A percentile compares a stretch with the other conserved stretches of the same genome.
These are phyloP conservation scores for Syrmaticus mikado DNA, from an alignment of 2,113 vertebrate species.

Conservation along the genomic window DNA sequence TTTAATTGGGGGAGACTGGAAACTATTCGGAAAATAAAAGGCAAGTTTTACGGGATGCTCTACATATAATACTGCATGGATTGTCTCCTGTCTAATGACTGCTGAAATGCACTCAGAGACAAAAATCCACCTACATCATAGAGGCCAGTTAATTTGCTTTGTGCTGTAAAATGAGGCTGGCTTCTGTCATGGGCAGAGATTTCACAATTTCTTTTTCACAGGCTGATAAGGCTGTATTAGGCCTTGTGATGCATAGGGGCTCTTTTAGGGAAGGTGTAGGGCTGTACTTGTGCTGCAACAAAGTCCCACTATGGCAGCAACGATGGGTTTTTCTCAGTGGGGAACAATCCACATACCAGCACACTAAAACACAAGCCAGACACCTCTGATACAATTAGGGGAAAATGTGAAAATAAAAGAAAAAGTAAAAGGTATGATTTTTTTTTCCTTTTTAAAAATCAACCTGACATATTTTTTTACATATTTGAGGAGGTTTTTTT, in stretches of 20 bases:
- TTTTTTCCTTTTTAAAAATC: background rate
- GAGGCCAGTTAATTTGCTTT: background rate
- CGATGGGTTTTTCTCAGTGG: background rate
- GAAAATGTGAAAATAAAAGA: background rate
- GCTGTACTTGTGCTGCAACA: background rate
- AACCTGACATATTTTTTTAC: background rate
- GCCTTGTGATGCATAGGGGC: background rate
- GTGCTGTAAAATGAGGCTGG: background rate
- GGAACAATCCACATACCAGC: background rate
- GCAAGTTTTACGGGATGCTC: background rate
- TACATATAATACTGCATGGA: background rate
- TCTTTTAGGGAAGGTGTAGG: background rate
- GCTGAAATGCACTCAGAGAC: background rate
- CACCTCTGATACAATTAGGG: background rate
- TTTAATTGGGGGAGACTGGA: background rate
- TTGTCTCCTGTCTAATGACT: background rate
- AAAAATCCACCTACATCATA: background rate
- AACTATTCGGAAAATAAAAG: conserved; percentile 11
- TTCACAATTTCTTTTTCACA: background rate
- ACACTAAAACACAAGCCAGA: background rate
- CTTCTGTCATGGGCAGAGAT: background rate
- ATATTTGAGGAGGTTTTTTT: background rate
- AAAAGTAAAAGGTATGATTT: background rate
- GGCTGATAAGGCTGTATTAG: background rate
- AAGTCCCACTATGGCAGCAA: background rate